Conservation (phyloP, 2,113 vertebrate species). For the Oceanites oceanicus region DNA sequence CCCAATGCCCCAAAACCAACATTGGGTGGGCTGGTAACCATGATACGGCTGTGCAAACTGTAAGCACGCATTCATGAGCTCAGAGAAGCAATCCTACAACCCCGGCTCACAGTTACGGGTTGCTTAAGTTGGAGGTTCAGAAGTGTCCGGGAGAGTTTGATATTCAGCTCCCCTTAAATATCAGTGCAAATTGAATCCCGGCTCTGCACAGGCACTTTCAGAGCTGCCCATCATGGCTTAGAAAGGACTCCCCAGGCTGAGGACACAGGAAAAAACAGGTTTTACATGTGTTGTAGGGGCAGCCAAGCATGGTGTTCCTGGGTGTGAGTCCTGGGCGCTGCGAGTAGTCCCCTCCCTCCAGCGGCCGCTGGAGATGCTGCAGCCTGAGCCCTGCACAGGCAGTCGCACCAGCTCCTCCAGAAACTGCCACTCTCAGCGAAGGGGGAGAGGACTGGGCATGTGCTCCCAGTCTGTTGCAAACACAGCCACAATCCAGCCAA, state of each 20-base stretch:
- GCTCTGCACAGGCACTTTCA: accelerated
- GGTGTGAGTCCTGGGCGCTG: neutral
- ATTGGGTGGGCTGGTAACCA: neutral
- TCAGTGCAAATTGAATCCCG: neutral
- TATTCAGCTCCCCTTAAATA: neutral
- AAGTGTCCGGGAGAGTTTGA: neutral
- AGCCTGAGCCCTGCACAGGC: neutral
- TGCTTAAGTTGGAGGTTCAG: neutral
- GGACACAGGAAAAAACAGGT: neutral
- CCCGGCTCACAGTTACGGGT: accelerated
- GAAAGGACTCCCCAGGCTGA: neutral
- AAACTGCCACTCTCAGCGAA: neutral
- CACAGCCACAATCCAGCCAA: accelerated
- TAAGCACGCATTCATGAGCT: neutral
- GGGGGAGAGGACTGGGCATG: neutral
- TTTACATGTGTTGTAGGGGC: accelerated
- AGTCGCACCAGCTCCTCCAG: neutral
- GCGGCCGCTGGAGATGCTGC: neutral
- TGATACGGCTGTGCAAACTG: neutral
- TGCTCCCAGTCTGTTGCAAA: neutral
- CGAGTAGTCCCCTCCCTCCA: constrained; percentile 13
- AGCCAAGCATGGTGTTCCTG: neutral
- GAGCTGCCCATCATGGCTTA: neutral
- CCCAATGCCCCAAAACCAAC: neutral
- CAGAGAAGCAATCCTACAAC: neutral